Conservation (phyloP, 2,113 vertebrate species). For the Erinaceus europaeus region DNA sequence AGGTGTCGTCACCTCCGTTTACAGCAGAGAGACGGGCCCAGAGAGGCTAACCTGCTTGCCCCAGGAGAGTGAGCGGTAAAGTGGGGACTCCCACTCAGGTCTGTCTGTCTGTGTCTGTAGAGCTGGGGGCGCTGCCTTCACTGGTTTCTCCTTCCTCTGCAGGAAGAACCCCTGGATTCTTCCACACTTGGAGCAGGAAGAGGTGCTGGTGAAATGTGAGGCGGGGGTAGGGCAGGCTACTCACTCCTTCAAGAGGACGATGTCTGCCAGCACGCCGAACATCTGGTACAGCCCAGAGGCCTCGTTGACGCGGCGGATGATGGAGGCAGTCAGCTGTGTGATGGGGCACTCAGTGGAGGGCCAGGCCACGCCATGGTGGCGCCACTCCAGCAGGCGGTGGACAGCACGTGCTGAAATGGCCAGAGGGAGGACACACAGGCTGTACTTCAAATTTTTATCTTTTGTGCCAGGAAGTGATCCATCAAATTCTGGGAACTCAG, state of each 20-base stretch:
- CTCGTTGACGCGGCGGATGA: constrained; percentile 92
- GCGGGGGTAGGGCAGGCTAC: constrained; percentile 60
- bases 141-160: rapidly evolving
- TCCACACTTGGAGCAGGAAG: neutral
- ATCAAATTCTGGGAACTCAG: too few relatives aligned
- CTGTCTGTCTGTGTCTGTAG: neutral
- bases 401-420: constrained; percentile 85
- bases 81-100: rapidly evolving
- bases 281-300: constrained; percentile 97
- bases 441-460: too few relatives aligned
- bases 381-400: constrained; percentile 91
- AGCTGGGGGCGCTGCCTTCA: neutral
- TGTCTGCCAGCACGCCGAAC: constrained; percentile 93
- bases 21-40: neutral
- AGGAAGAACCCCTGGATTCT: neutral
- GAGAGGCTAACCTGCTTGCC: neutral
- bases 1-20: neutral
- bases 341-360: constrained; percentile 81
- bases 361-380: constrained; percentile 91
- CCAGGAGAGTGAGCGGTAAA: neutral
- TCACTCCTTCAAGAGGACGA: constrained; percentile 92
- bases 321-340: constrained; percentile 89
- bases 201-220: rapidly evolving
- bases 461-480: too few relatives aligned
- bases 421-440: neutral